A percentile compares a stretch with the other conserved stretches of the same genome.
Conservation (phyloP, 2,888 invertebrate species). For the Asteroscopus sphinx region DNA sequence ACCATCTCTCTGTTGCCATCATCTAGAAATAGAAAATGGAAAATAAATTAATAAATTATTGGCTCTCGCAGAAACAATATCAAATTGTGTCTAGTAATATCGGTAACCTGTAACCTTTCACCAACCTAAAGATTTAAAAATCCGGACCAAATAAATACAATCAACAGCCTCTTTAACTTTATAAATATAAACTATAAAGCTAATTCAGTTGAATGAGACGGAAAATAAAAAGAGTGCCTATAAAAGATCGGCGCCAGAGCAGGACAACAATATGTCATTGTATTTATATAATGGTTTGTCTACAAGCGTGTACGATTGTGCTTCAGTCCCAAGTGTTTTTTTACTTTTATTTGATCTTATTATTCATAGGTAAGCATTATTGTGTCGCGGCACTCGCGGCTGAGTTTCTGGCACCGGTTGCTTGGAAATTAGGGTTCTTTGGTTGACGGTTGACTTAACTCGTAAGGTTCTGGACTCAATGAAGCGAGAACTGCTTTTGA, state of each 20-base stretch:
- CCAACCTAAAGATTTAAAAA: constrained; percentile 7
- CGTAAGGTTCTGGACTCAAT: constrained; percentile 9
- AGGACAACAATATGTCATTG: constrained; percentile 77
- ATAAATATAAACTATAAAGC: constrained; percentile 73
- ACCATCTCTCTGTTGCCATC: too few species aligned
- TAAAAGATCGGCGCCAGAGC: constrained; percentile 63
- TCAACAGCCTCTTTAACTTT: constrained; percentile 67
- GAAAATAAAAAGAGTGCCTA: constrained; percentile 64
- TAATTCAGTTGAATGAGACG: constrained; percentile 73
- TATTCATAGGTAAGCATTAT: constrained; percentile 87
- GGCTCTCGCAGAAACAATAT: too few species aligned
- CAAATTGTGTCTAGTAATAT: not conserved
- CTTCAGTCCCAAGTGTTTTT: constrained; percentile 75
- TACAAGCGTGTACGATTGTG: constrained; percentile 85
- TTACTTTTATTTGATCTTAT: constrained; percentile 81
- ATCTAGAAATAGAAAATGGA: too few species aligned
- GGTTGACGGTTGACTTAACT: constrained; percentile 8
- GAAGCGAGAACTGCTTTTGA: constrained; percentile 5
- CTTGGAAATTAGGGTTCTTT: constrained; percentile 61
- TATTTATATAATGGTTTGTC: constrained; percentile 85
- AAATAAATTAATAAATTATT: too few species aligned
- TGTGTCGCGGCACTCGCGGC: constrained; percentile 72
- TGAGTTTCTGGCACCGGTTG: constrained; percentile 64
- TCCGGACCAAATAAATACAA: constrained; percentile 40
- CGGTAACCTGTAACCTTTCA: not conserved